Percentiles rank a stretch among this genome's conserved stretches.
Evolutionary conservation across 2,888 invertebrate species (phyloP).

Genomic region (Stegana nigrithorax): DNA sequence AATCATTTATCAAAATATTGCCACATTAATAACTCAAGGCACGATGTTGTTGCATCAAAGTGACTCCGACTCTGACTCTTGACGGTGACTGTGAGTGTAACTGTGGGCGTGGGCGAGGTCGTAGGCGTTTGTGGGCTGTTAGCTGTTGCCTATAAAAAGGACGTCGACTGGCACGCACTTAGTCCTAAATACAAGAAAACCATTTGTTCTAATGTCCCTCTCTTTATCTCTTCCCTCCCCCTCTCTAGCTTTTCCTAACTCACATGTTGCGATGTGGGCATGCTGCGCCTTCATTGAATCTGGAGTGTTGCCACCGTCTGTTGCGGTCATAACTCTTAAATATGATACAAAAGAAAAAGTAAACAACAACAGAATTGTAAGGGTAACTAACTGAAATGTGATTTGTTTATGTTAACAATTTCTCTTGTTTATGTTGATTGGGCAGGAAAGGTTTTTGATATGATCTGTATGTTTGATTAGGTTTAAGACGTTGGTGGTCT

Average conservation of each 20-base stretch:
- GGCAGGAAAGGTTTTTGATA: too few relatives aligned
- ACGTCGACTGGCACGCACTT: neutral
- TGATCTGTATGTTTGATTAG: neutral
- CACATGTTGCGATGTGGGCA: neutral
- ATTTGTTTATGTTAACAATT: neutral
- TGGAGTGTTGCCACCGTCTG: neutral
- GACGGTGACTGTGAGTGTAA: too few relatives aligned
- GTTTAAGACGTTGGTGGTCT: too few relatives aligned
- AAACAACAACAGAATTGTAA: too few relatives aligned
- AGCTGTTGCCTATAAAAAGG: neutral
- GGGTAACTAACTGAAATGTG: neutral
- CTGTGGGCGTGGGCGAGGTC: neutral
- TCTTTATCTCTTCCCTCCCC: neutral
- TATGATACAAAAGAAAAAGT: too few relatives aligned
- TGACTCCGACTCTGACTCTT: too few relatives aligned
- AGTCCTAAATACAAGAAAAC: too few relatives aligned
- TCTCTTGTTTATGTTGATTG: too few relatives aligned
- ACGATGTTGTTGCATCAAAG: too few relatives aligned
- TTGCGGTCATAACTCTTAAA: too few relatives aligned
- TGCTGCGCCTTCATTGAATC: neutral
- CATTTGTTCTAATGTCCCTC: too few relatives aligned
- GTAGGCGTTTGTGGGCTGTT: too few relatives aligned
- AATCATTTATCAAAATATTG: constrained; percentile 50
- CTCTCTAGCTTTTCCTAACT: neutral
- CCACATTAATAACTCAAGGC: constrained; percentile 47